Evolutionary conservation across 2,113 vertebrate species (phyloP).

Genomic region (Baryphthengus martii): DNA sequence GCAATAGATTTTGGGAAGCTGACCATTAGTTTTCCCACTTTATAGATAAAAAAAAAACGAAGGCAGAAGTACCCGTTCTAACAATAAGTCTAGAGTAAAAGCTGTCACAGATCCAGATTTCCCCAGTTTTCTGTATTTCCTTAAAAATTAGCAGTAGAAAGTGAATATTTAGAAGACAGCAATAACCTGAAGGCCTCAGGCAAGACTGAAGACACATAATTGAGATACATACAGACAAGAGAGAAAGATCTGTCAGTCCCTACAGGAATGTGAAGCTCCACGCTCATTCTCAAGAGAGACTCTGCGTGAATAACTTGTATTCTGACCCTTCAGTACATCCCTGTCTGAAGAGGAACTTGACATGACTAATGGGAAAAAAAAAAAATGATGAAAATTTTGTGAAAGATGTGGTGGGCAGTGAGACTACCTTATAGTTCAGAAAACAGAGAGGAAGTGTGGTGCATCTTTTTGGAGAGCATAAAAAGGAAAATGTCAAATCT

Average conservation of each 20-base stretch:
- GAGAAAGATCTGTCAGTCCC: background rate
- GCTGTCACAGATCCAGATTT: background rate
- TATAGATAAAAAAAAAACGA: background rate
- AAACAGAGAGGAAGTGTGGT: background rate
- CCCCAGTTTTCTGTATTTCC: background rate
- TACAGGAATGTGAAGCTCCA: background rate
- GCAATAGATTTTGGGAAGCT: background rate
- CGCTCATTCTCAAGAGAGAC: background rate
- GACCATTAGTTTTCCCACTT: background rate
- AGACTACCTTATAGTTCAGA: background rate
- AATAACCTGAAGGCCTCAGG: background rate
- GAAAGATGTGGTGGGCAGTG: rapidly evolving
- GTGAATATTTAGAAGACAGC: background rate
- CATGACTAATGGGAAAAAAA: background rate
- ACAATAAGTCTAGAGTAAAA: background rate
- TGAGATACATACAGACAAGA: background rate
- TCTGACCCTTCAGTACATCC: background rate
- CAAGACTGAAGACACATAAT: background rate
- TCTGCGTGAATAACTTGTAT: background rate
- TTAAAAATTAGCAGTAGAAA: background rate
- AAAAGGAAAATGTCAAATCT: background rate
- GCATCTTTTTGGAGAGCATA: background rate
- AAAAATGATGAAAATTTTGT: background rate
- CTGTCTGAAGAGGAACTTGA: background rate
- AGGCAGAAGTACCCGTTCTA: background rate